Conservation (phyloP, 1,140 invertebrate genomes). For the Tribolium castaneum region DNA sequence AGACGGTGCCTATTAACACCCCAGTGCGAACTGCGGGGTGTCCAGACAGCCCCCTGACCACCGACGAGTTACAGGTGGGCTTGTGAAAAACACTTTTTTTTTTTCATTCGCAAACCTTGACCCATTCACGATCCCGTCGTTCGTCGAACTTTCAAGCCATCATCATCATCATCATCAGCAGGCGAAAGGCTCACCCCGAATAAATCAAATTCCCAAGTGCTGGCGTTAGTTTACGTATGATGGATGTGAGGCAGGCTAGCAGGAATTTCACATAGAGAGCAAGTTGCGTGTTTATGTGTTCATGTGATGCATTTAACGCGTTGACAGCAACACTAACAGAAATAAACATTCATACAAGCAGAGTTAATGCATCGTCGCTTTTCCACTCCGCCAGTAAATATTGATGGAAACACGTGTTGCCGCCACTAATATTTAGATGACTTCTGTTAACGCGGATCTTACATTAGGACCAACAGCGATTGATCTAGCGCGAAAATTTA, state of each 20-base stretch:
- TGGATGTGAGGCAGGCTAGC: slow-evolving; percentile 40
- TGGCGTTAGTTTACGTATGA: slow-evolving; percentile 47
- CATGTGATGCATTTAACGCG: slow-evolving; percentile 49
- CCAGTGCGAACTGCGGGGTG: slow-evolving; percentile 37
- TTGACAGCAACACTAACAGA: slow-evolving; percentile 49
- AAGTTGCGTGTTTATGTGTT: slow-evolving; percentile 46
- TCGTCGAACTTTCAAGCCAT: slow-evolving; percentile 6
- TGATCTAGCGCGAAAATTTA: background rate
- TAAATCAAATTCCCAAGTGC: background rate
- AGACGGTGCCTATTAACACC: slow-evolving; percentile 39
- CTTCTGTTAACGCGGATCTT: slow-evolving; percentile 5
- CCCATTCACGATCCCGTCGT: no score
- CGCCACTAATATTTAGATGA: slow-evolving; percentile 46
- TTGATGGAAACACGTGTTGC: slow-evolving; percentile 47
- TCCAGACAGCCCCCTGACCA: slow-evolving; percentile 28
- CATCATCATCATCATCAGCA: background rate
- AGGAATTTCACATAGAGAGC: slow-evolving; percentile 37
- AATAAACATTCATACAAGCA: slow-evolving; percentile 44
- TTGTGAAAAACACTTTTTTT: no score
- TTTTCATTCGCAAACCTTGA: no score
- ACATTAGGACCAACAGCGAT: background rate
- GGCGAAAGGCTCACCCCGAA: background rate
- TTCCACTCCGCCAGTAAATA: slow-evolving; percentile 45
- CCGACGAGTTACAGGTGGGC: background rate
- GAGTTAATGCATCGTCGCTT: slow-evolving; percentile 45